These are phyloP conservation scores for Otolemur crassicaudatus DNA, from an alignment of 2,797 vertebrate genomes.

Conservation along the genomic window DNA sequence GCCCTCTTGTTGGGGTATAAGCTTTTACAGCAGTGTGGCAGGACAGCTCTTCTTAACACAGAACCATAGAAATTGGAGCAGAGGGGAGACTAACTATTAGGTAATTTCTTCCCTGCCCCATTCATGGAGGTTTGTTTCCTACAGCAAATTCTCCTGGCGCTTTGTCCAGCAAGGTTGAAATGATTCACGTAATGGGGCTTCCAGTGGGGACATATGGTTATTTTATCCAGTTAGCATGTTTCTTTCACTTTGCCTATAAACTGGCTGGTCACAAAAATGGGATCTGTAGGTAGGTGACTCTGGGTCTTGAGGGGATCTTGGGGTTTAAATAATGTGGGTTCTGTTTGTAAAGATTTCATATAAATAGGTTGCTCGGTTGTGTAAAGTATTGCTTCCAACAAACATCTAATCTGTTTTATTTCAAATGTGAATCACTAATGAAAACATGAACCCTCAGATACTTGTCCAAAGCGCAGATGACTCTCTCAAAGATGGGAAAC, in stretches of 20 bases:
- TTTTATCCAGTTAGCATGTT: slow-evolving; percentile 72
- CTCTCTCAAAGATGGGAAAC: slow-evolving; percentile 70
- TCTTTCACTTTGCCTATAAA: slow-evolving; percentile 74
- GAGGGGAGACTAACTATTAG: slow-evolving; percentile 67
- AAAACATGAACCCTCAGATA: slow-evolving; percentile 57
- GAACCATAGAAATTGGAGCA: slow-evolving; percentile 64
- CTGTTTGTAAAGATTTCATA: slow-evolving; percentile 66
- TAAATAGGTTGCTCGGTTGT: slow-evolving; percentile 72
- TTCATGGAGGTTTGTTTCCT: slow-evolving; percentile 72
- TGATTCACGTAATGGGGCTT: slow-evolving; percentile 78
- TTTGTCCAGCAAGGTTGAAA: slow-evolving; percentile 79
- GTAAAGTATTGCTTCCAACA: slow-evolving; percentile 64
- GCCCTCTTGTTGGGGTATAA: slow-evolving; percentile 31
- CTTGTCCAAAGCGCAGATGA: slow-evolving; percentile 80
- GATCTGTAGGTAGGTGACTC: slow-evolving; percentile 74
- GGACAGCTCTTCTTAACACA: slow-evolving; percentile 60
- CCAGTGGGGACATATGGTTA: slow-evolving; percentile 75
- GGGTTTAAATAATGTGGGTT: slow-evolving; percentile 62
- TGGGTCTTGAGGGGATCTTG: slow-evolving; percentile 67
- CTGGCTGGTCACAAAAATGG: slow-evolving; percentile 75
- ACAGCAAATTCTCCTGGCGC: slow-evolving; percentile 72
- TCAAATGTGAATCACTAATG: slow-evolving; percentile 73
- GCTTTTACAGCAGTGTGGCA: slow-evolving; percentile 27
- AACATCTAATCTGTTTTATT: slow-evolving; percentile 76
- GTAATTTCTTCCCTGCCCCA: slow-evolving; percentile 72